Base-by-base conservation (phyloP, 2,797 vertebrate species). In the Ctenosaura bakeri region DNA sequence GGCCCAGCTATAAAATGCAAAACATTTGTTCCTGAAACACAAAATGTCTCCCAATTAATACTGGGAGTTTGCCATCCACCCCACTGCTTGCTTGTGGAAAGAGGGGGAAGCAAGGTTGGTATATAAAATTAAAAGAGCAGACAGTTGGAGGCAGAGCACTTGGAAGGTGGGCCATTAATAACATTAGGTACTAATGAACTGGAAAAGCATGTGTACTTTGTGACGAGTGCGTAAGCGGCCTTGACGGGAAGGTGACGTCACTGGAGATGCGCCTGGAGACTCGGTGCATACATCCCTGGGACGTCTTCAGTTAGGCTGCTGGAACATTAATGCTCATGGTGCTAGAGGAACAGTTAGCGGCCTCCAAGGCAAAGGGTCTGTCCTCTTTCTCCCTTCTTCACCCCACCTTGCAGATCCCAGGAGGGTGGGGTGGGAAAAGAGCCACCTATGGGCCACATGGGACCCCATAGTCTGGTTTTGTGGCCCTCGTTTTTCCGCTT, bases 161-260 rank as follows among this genome's bases (percentile, higher is more conserved):
- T 91, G 90, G 92, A 92, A 91, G 94, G 91, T 91, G 93, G 91
- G 94, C 95, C 94, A 91, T 95, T 95, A 94, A 94, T 95, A 94
- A 92, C 82, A 83, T 93, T 90, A 91, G 92, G 91, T 94, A 85
- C 86, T 92, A 95, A 94, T 94, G 94, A 94, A 94, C 92, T 92
- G 90, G 88, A 92, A 94, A 87, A 7, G 80, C 83, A 73, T 2
- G 0, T 71, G 69, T 95, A 92, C 83, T 78, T 93, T 85, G 89
- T 92, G 91, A 89, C 0, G 64, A 50, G 87, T 92, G 52, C 1
- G 32, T 16, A 90, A 94, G 89, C 86, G 74, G 86, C 91, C 86
- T 94, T 88, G 64, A 88, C 85, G 80, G 64, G 54, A 66, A 73
- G 77, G 42, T 90, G 38, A 26, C 62, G 1, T 76, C 89, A 13